A percentile compares a stretch with the other conserved stretches of the same genome.
These are phyloP conservation scores for Colletes latitarsis DNA, from an alignment of 1,140 invertebrate species.

Conservation along the genomic window DNA sequence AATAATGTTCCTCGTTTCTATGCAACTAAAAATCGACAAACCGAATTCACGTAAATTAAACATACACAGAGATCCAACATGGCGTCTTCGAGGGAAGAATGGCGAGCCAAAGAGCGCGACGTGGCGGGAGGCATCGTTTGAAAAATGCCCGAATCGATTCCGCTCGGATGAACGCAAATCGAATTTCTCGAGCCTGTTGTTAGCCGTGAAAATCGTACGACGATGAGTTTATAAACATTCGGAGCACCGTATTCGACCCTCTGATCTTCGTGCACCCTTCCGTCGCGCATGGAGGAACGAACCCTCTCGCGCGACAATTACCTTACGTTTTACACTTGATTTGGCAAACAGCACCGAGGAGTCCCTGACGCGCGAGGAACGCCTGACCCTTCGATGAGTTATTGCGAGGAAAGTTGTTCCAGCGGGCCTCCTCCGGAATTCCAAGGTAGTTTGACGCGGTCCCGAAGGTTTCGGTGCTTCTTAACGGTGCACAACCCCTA, in stretches of 20 bases:
- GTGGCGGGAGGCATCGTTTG: slow-evolving; percentile 9
- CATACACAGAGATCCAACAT: not conserved
- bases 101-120: too few relatives aligned
- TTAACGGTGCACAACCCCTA: slow-evolving; percentile 25
- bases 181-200: slow-evolving; percentile 19
- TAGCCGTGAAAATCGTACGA: slow-evolving; percentile 71
- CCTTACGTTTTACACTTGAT: slow-evolving; percentile 71
- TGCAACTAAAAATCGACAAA: too few relatives aligned
- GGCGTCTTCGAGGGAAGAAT: not conserved
- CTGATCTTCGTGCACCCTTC: slow-evolving; percentile 27
- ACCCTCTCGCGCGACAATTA: slow-evolving; percentile 64
- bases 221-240: slow-evolving; percentile 48
- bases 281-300: not conserved
- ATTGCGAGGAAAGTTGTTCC: slow-evolving; percentile 68
- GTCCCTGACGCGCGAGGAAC: not conserved
- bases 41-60: too few relatives aligned
- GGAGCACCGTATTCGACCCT: slow-evolving; percentile 16
- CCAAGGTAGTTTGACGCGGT: slow-evolving; percentile 3
- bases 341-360: slow-evolving; percentile 65
- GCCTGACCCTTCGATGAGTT: slow-evolving; percentile 61
- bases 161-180: slow-evolving; percentile 38
- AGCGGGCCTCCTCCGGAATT: slow-evolving; percentile 17
- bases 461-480: not conserved
- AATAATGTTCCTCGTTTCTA: too few relatives aligned
- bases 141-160: slow-evolving; percentile 39